phyloP scores from a whole-genome alignment of 1,140 invertebrate genomes.

The Heliconius melpomene region DNA sequence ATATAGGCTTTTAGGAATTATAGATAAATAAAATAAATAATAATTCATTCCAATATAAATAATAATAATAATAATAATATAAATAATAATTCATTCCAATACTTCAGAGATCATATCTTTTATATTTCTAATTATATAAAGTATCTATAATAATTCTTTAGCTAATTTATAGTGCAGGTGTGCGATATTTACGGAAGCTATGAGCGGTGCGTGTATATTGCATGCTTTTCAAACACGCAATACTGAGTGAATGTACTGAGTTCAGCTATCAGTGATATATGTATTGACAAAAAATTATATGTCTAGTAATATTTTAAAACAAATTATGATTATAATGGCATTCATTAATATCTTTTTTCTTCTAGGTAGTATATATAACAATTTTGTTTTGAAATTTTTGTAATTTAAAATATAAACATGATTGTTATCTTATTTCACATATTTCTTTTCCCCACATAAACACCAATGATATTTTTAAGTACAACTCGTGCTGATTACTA shows the following conservation, averaged over 20 bases:
- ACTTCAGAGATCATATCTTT: background rate
- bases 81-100: no score
- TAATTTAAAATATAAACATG: no score
- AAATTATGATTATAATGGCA: background rate
- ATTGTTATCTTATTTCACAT: background rate
- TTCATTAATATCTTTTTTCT: background rate
- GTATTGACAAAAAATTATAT: background rate
- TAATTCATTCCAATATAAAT: no score
- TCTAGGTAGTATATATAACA: no score
- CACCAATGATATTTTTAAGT: background rate
- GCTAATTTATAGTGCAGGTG: constrained; percentile 3
- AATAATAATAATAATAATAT: no score
- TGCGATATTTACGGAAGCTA: constrained; percentile 8
- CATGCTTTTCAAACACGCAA: background rate
- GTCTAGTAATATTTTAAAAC: background rate
- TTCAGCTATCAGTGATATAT: background rate
- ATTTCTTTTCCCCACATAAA: background rate
- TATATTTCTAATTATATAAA: background rate
- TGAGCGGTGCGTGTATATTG: background rate
- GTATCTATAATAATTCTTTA: background rate
- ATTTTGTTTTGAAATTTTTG: no score
- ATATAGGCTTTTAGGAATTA: no score
- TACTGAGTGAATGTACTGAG: constrained; percentile 1
- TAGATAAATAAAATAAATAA: no score
- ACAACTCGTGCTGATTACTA: background rate